A percentile compares a stretch with the other conserved stretches of the same genome.
Evolutionary conservation across 1,140 invertebrate genomes (phyloP).

Genomic region (Anoplophora glabripennis): DNA sequence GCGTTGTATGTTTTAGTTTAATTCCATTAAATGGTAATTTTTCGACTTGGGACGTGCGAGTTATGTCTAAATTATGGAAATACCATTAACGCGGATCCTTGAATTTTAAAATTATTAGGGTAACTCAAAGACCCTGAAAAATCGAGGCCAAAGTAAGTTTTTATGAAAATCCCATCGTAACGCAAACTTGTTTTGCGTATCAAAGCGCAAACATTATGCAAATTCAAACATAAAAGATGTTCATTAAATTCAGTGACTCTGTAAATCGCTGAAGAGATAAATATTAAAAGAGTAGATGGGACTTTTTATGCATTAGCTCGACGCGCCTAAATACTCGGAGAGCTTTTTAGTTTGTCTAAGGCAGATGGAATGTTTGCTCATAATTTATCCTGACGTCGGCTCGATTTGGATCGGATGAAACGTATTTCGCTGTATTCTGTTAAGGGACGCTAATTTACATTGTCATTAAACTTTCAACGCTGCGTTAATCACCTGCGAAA

Average conservation of each 20-base stretch:
- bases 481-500: too few species aligned
- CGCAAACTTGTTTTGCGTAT: constrained; percentile 29
- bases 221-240: constrained; percentile 33
- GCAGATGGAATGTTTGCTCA: constrained; percentile 11
- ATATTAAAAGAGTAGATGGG: constrained; percentile 33
- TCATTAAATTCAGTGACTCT: constrained; percentile 34
- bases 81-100: too few species aligned
- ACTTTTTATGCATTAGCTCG: constrained; percentile 22
- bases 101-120: too few species aligned
- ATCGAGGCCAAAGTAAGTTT: background rate
- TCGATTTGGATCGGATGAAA: too few species aligned
- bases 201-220: constrained; percentile 33
- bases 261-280: constrained; percentile 31
- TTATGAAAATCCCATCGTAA: constrained; percentile 3
- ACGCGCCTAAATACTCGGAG: constrained; percentile 5
- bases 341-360: constrained; percentile 15
- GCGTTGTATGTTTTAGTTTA: too few species aligned
- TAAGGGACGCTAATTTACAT: too few species aligned
- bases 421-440: too few species aligned
- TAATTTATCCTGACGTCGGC: constrained; percentile 7
- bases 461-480: too few species aligned
- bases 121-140: too few species aligned
- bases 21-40: too few species aligned
- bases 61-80: too few species aligned
- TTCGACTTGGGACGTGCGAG: too few species aligned